Evolutionary conservation across 2,113 vertebrate species (phyloP).

Genomic region (Ciconia maguari): DNA sequence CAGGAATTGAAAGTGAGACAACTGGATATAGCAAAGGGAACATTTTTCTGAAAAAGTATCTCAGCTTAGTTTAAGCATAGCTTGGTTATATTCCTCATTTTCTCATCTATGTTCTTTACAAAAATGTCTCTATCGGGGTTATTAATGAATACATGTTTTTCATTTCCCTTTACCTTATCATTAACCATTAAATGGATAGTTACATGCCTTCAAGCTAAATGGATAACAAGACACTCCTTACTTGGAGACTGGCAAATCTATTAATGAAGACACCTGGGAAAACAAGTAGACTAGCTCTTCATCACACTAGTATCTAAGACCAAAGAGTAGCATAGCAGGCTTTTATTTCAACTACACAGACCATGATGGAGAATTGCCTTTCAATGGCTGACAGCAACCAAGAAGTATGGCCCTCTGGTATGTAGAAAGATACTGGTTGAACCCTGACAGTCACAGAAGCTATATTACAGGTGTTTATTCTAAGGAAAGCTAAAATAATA

Average conservation of each 20-base stretch:
- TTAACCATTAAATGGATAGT: neutral
- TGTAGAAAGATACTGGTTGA: neutral
- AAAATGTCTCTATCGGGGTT: neutral
- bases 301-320: neutral
- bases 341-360: neutral
- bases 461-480: neutral
- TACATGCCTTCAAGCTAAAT: neutral
- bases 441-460: neutral
- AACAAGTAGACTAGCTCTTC: neutral
- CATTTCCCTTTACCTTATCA: neutral
- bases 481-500: neutral
- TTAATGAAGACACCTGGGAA: neutral
- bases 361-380: neutral
- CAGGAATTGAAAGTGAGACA: neutral
- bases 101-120: neutral
- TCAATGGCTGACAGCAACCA: neutral
- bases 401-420: neutral
- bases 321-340: neutral
- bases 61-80: neutral
- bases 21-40: neutral
- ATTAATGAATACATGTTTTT: neutral
- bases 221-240: neutral
- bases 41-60: neutral
- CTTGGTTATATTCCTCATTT: neutral
- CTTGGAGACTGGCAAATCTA: neutral